Evolutionary conservation across 92 coral and sea anemone species (phyloP).

Genomic region (Isaurus tuberculatus): DNA sequence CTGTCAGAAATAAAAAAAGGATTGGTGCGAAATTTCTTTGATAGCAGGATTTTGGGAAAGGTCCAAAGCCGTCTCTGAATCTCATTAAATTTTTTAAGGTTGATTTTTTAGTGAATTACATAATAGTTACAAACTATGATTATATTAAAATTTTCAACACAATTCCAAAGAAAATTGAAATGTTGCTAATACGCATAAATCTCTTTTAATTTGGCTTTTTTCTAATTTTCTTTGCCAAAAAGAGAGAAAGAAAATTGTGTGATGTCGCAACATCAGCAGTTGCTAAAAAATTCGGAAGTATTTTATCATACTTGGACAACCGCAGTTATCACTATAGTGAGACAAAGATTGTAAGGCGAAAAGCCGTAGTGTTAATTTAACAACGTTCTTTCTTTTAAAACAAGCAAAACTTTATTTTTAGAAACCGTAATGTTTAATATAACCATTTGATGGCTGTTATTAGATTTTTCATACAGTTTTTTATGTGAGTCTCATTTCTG

Average conservation of each 20-base stretch:
- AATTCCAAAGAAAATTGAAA: neutral
- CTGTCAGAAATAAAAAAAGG: neutral
- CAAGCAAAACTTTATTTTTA: too few species aligned
- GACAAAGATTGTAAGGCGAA: neutral
- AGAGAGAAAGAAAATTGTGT: neutral
- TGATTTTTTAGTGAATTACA: neutral
- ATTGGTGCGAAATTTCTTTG: neutral
- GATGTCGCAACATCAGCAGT: neutral
- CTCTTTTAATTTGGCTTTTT: neutral
- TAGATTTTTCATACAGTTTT: too few species aligned
- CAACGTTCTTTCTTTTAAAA: neutral
- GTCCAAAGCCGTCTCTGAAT: neutral
- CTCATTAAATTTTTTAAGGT: neutral
- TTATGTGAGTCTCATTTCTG: neutral
- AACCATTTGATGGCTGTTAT: too few species aligned
- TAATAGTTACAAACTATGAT: too few species aligned
- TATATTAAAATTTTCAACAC: neutral
- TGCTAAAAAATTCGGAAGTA: neutral
- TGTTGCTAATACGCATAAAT: neutral
- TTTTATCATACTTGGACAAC: conserved; percentile 18
- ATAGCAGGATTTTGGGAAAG: neutral
- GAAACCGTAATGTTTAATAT: neutral
- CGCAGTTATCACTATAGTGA: conserved; percentile 3
- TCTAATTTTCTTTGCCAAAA: neutral
- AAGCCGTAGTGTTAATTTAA: neutral